A percentile compares a stretch with the other conserved stretches of the same genome.
These are phyloP conservation scores for Parnassius apollo DNA, from an alignment of 2,888 invertebrate species.

Conservation along the genomic window DNA sequence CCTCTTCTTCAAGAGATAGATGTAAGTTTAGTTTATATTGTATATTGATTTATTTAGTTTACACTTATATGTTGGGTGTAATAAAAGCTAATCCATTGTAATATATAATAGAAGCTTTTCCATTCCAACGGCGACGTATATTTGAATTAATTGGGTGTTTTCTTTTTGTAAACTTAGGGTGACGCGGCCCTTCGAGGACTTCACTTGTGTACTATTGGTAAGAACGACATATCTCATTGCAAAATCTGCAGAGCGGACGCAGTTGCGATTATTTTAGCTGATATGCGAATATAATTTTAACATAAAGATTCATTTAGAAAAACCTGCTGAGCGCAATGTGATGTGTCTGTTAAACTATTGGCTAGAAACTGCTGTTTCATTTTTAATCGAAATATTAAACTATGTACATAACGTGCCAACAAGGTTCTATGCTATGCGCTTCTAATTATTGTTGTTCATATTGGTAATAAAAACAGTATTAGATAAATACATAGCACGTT, in stretches of 20 bases:
- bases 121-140: neutral
- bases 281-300: constrained; percentile 34
- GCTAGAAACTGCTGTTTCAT: neutral
- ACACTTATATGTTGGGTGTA: neutral
- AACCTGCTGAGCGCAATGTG: constrained; percentile 42
- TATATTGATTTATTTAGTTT: neutral
- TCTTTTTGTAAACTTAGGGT: constrained; percentile 34
- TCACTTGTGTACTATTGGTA: constrained; percentile 30
- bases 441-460: neutral
- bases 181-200: constrained; percentile 12
- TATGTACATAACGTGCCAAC: no score
- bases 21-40: constrained; percentile 12
- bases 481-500: no score
- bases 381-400: neutral
- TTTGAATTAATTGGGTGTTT: constrained; percentile 22
- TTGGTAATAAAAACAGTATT: no score
- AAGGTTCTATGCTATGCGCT: neutral
- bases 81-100: neutral
- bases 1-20: constrained; percentile 1
- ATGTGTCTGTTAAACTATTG: constrained; percentile 37
- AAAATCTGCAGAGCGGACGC: constrained; percentile 29
- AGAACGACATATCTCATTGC: constrained; percentile 50
- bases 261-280: constrained; percentile 28
- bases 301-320: constrained; percentile 14
- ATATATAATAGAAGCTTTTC: neutral